Base-by-base conservation (phyloP, 1,140 invertebrate species). In the Drosophila pectinifera region DNA sequence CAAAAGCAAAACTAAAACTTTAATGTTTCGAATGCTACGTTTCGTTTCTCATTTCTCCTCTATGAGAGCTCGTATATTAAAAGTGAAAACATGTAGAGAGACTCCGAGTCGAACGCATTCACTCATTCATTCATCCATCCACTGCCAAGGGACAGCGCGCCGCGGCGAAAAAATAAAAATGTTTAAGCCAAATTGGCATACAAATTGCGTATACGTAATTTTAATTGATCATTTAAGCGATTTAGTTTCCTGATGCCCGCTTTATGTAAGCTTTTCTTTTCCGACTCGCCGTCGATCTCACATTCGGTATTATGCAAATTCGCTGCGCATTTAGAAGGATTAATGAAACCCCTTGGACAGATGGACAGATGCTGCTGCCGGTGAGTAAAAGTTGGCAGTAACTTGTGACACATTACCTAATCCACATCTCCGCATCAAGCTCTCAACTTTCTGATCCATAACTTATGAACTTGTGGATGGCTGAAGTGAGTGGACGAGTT, bases 61-160 rank as follows among this genome's bases (percentile, higher is more conserved):
- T 51, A 76, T 61, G 42, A 36, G 31, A 41, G 70, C 38, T 69
- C 64, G 69, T 79, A 67, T 80, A 88, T 88, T 88, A 86, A 86
- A 86, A 86, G 83, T 86, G 83, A 86, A 86, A 86, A 86, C 84
- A 89, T 83, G 75, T 79, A 76, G 86, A 78, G 75, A 84, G 68
- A 53, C 49, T 53, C 18, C 31, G 49, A 20, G 28, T 31, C 49
- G 49, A 53, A 53, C 49, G 49, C 49, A 53, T 53, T 53, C 28
- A 61, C 78, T 11, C 41, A 31, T 34, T 42, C 56, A 82, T 77
- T 75, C 75, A 85, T 86, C 63, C 78, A 65, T 67, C 63, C 78
- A 65, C 58, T 57, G 59, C 54, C 58, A 80, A 80, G 62, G 77
- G 46, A 38, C 67, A 42, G 62, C 73, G 54, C 36, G 54, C 53